phyloP scores from a whole-genome alignment of 2,797 vertebrate genomes.

The Cyclopterus lumpus region DNA sequence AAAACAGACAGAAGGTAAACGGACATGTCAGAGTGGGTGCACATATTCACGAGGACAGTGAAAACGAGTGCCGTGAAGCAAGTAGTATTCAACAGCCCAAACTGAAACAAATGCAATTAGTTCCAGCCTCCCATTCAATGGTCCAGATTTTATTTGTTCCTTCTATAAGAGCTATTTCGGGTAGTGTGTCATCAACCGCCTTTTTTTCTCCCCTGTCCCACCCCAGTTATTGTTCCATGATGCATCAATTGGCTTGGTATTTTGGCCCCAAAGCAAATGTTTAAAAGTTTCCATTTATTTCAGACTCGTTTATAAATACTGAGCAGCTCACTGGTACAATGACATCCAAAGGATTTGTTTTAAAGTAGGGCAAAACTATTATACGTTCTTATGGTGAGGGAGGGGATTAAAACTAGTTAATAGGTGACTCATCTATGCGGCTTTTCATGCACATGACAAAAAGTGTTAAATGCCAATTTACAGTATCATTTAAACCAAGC shows the following conservation, averaged over 20 bases:
- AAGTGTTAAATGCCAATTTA: conserved; percentile 58
- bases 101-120: neutral
- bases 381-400: conserved; percentile 4
- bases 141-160: neutral
- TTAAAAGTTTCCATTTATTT: conserved; percentile 76
- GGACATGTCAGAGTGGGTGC: neutral
- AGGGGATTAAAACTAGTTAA: conserved; percentile 22
- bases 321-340: conserved; percentile 62
- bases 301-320: conserved; percentile 74
- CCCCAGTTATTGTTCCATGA: neutral
- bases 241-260: neutral
- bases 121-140: neutral
- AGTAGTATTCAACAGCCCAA: neutral
- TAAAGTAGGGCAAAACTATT: conserved; percentile 32
- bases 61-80: conserved; percentile 1
- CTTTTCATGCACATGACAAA: conserved; percentile 56
- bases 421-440: conserved; percentile 15
- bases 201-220: no score
- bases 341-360: conserved; percentile 17
- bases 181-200: neutral
- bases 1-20: neutral
- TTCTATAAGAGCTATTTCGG: conserved; percentile 8
- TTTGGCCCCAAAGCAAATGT: conserved; percentile 8
- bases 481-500: conserved; percentile 72
- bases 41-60: neutral